These are phyloP conservation scores for Gulo gulo DNA, from an alignment of 2,113 vertebrate genomes.

Conservation along the genomic window DNA sequence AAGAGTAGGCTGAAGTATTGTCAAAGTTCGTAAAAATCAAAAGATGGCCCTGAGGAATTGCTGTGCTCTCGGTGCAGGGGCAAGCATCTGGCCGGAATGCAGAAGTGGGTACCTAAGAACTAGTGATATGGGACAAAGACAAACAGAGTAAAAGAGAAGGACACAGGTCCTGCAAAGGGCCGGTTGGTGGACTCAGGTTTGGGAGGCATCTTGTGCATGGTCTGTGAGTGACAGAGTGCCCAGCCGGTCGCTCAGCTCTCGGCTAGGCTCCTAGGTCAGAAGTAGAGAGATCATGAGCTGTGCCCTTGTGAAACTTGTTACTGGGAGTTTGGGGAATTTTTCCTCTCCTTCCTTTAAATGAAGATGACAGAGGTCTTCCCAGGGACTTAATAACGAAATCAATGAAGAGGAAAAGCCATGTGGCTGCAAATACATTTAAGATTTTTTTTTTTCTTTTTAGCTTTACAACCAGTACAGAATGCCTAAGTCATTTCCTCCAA, in stretches of 20 bases:
- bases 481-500: not conserved
- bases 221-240: accelerated
- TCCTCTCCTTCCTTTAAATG: slow-evolving; percentile 43
- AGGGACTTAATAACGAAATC: slow-evolving; percentile 52
- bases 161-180: not conserved
- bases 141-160: not conserved
- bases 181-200: not conserved
- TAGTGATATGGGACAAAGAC: not conserved
- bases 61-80: not conserved
- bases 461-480: slow-evolving; percentile 9
- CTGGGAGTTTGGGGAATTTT: not conserved
- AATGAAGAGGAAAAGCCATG: slow-evolving; percentile 48
- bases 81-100: not conserved
- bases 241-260: not conserved
- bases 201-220: no score
- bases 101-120: not conserved
- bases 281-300: not conserved
- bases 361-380: slow-evolving; percentile 58
- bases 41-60: not conserved
- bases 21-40: not conserved
- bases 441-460: not conserved
- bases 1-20: not conserved
- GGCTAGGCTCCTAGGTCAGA: not conserved
- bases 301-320: not conserved
- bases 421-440: slow-evolving; percentile 50